These are phyloP conservation scores for Urocolius indicus DNA, from an alignment of 2,113 vertebrate genomes.

Conservation along the genomic window DNA sequence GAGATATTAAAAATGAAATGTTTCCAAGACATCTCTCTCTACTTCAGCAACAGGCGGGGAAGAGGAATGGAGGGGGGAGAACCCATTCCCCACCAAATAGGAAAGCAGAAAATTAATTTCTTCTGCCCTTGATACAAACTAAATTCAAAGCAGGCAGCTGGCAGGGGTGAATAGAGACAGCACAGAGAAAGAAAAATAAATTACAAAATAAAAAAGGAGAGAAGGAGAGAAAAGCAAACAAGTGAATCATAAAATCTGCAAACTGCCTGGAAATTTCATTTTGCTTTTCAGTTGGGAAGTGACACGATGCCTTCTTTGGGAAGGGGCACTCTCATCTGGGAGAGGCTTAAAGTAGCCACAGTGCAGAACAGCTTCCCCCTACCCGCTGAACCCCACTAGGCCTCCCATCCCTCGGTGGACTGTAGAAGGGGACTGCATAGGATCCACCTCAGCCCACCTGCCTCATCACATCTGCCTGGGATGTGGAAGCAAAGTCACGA, in stretches of 20 bases:
- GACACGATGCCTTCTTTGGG: not conserved
- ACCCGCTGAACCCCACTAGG: accelerated
- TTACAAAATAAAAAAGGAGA: not conserved
- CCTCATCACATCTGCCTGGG: not conserved
- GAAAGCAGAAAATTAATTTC: slow-evolving; percentile 39
- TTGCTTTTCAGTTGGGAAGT: slow-evolving; percentile 58
- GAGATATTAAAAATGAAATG: not conserved
- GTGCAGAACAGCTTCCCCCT: not conserved
- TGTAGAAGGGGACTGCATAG: not conserved
- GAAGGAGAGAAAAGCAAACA: slow-evolving; percentile 10
- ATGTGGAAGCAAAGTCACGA: not conserved
- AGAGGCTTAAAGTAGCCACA: not conserved
- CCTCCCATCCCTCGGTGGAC: not conserved
- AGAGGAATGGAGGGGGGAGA: not conserved
- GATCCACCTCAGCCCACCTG: not conserved
- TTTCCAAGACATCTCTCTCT: not conserved
- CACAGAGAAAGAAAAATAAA: not conserved
- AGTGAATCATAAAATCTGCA: slow-evolving; percentile 22
- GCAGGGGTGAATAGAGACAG: slow-evolving; percentile 19
- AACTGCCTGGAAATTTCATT: slow-evolving; percentile 56
- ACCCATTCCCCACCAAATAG: not conserved
- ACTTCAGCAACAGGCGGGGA: not conserved
- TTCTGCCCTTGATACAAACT: slow-evolving; percentile 29
- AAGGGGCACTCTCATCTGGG: not conserved
- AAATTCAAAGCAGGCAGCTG: slow-evolving; percentile 66